These are phyloP conservation scores for Ictalurus punctatus DNA, from an alignment of 2,113 vertebrate genomes.

Conservation along the genomic window DNA sequence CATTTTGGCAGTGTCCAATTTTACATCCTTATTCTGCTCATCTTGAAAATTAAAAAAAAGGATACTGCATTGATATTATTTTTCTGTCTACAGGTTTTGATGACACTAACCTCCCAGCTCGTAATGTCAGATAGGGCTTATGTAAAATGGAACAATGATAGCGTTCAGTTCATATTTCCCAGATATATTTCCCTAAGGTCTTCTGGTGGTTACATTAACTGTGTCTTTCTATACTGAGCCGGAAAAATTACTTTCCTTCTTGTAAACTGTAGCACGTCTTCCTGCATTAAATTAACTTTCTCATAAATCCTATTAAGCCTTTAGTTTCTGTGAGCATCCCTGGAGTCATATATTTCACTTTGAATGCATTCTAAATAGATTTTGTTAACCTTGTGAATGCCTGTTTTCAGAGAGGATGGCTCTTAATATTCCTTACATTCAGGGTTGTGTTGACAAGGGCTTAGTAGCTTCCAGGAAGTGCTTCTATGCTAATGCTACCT, in stretches of 20 bases:
- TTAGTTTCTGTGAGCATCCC: not conserved
- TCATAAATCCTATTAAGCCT: constrained; percentile 39
- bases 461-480: not conserved
- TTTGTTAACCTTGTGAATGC: constrained; percentile 29
- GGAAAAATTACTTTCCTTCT: constrained; percentile 30
- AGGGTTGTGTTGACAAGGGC: not conserved
- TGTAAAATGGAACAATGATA: constrained; percentile 10
- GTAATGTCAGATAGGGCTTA: constrained; percentile 48
- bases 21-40: not conserved
- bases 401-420: not conserved
- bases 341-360: not conserved
- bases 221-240: constrained; percentile 26
- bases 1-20: not conserved
- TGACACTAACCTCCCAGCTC: constrained; percentile 19
- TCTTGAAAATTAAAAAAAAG: not conserved
- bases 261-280: constrained; percentile 33
- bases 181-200: constrained; percentile 39
- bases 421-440: constrained; percentile 6
- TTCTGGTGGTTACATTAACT: constrained; percentile 26
- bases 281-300: constrained; percentile 41
- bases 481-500: not conserved
- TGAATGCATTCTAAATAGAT: constrained; percentile 34
- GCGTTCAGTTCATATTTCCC: constrained; percentile 46
- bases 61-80: not conserved
- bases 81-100: constrained; percentile 12